Evolutionary conservation across 1,140 invertebrate genomes (phyloP).

Genomic region (Adoxophyes honmai): DNA sequence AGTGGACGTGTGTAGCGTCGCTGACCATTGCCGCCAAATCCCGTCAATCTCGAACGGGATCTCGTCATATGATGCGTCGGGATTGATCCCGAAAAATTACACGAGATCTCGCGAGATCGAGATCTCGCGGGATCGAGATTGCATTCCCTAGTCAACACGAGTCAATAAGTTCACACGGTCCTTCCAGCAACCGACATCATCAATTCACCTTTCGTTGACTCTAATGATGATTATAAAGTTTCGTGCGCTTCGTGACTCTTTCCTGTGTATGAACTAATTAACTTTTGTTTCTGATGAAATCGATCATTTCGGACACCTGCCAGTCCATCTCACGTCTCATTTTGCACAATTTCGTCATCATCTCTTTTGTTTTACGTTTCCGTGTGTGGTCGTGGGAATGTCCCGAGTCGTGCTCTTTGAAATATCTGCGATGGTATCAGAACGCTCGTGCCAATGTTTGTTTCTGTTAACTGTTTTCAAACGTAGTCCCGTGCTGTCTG

Average conservation of each 20-base stretch:
- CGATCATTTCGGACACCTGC: slow-evolving; percentile 6
- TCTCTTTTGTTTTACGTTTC: slow-evolving; percentile 4
- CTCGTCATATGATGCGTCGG: no score
- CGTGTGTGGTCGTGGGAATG: slow-evolving; percentile 6
- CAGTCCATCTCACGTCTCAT: not conserved
- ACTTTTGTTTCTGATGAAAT: slow-evolving; percentile 8
- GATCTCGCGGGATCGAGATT: no score
- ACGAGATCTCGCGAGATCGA: no score
- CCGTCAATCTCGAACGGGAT: no score
- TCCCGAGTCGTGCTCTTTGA: not conserved
- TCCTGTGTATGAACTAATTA: not conserved
- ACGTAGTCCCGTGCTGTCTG: not conserved
- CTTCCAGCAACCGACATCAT: not conserved
- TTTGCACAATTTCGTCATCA: slow-evolving; percentile 14
- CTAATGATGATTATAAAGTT: slow-evolving; percentile 5
- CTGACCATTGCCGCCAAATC: no score
- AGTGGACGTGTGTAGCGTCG: no score
- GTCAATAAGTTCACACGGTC: slow-evolving; percentile 1
- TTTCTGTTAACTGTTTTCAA: not conserved
- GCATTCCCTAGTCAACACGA: no score
- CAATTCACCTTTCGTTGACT: slow-evolving; percentile 11
- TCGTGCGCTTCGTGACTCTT: not conserved
- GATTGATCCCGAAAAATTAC: no score
- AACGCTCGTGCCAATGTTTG: not conserved
- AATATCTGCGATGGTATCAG: not conserved